Conservation (phyloP, 1,140 invertebrate genomes). For the Procambarus clarkii region DNA sequence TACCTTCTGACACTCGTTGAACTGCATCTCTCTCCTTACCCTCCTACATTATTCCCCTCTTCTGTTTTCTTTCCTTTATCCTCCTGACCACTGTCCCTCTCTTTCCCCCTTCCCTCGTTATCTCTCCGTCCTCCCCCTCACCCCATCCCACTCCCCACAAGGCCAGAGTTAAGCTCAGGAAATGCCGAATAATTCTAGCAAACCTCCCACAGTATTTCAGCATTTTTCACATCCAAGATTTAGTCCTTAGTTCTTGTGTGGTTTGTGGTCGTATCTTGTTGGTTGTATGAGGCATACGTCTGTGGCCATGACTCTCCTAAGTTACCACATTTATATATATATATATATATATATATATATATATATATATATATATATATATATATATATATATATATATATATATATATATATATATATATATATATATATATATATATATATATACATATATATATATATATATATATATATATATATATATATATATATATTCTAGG, state of each 20-base stretch:
- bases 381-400: slow-evolving; percentile 3
- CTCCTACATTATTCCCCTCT: too few relatives aligned
- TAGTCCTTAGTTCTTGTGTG: neutral
- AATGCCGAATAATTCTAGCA: slow-evolving; percentile 6
- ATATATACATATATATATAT: slow-evolving; percentile 20
- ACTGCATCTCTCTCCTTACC: too few relatives aligned
- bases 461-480: slow-evolving; percentile 23
- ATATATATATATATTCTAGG: neutral
- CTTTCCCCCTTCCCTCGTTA: neutral
- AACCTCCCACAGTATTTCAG: slow-evolving; percentile 15
- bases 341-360: slow-evolving; percentile 20
- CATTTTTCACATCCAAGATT: slow-evolving; percentile 7
- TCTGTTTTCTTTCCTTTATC: neutral
- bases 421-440: slow-evolving; percentile 13
- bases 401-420: slow-evolving; percentile 21
- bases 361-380: slow-evolving; percentile 23
- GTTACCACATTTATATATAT: too few relatives aligned
- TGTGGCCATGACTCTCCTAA: neutral
- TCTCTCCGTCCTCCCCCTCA: neutral
- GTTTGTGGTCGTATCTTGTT: neutral
- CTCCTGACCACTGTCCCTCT: neutral
- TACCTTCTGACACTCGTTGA: too few relatives aligned
- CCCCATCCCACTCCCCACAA: neutral
- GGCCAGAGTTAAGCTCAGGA: neutral
- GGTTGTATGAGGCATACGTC: neutral